Conservation (phyloP, 2,888 invertebrate species). For the Aricia artaxerxes region DNA sequence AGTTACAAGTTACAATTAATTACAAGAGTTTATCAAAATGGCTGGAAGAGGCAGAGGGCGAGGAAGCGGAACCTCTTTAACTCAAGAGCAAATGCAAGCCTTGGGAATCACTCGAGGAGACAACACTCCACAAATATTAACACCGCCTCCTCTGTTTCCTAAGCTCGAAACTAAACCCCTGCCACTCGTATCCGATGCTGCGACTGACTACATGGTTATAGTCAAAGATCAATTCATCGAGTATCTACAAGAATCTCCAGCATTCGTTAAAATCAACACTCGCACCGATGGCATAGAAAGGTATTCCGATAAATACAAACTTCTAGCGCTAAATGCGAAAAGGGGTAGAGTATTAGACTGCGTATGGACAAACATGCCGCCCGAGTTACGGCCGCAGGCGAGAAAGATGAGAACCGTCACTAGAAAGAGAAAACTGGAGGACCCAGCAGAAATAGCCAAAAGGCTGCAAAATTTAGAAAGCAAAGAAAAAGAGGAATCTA, state of each 20-base stretch:
- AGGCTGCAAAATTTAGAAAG: constrained; percentile 84
- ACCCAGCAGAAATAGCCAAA: constrained; percentile 63
- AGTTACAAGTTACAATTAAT: too few species aligned
- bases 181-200: constrained; percentile 74
- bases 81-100: constrained; percentile 80
- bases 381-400: constrained; percentile 81
- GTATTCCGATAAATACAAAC: constrained; percentile 80
- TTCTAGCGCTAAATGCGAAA: constrained; percentile 72
- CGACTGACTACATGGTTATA: constrained; percentile 85
- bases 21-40: constrained; percentile 48
- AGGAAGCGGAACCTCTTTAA: constrained; percentile 73
- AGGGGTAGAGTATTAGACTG: constrained; percentile 71
- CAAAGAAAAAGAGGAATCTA: constrained; percentile 78
- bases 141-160: constrained; percentile 82
- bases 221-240: constrained; percentile 87
- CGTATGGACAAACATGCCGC: constrained; percentile 83
- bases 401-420: constrained; percentile 55
- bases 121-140: constrained; percentile 70
- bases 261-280: constrained; percentile 76
- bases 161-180: constrained; percentile 80
- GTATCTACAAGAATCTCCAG: constrained; percentile 84
- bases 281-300: constrained; percentile 76
- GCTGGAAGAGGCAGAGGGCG: constrained; percentile 76
- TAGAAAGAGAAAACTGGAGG: constrained; percentile 66
- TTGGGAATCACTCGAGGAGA: constrained; percentile 80